phyloP scores from a whole-genome alignment of 2,797 vertebrate genomes.

The Sebastes matsubarae region DNA sequence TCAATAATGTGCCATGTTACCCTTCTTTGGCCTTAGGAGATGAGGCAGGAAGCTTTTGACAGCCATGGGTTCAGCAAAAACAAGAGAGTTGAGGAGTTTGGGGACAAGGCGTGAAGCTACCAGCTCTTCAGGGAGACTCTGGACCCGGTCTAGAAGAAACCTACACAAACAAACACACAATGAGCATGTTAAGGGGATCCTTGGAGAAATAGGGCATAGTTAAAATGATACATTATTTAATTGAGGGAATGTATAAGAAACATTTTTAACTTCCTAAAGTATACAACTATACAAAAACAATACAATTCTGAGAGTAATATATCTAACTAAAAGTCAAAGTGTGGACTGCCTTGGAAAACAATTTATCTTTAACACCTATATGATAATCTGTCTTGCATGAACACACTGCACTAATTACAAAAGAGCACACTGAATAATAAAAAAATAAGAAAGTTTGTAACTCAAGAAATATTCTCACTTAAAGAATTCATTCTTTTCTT shows the following conservation, averaged over 20 bases:
- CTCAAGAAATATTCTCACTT: conserved; percentile 85
- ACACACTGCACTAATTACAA: background rate
- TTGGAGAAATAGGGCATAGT: background rate
- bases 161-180: conserved; percentile 72
- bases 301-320: background rate
- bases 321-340: background rate
- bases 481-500: conserved; percentile 98
- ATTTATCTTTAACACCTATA: background rate
- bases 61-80: conserved; percentile 96
- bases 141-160: conserved; percentile 92
- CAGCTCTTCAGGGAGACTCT: conserved; percentile 91
- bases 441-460: background rate
- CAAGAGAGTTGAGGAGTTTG: conserved; percentile 92
- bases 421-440: background rate
- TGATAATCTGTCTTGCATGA: background rate
- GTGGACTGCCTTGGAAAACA: background rate
- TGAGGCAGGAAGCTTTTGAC: conserved; percentile 98
- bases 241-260: background rate
- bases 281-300: background rate
- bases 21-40: conserved; percentile 93
- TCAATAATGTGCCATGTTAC: conserved; percentile 68
- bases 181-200: background rate
- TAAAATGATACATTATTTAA: background rate
- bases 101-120: conserved; percentile 90
- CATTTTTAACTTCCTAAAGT: background rate